Evolutionary conservation across 2,113 vertebrate species (phyloP), one percentile per base, ranked within the genome.

Genomic region (Manacus vitellinus): DNA sequence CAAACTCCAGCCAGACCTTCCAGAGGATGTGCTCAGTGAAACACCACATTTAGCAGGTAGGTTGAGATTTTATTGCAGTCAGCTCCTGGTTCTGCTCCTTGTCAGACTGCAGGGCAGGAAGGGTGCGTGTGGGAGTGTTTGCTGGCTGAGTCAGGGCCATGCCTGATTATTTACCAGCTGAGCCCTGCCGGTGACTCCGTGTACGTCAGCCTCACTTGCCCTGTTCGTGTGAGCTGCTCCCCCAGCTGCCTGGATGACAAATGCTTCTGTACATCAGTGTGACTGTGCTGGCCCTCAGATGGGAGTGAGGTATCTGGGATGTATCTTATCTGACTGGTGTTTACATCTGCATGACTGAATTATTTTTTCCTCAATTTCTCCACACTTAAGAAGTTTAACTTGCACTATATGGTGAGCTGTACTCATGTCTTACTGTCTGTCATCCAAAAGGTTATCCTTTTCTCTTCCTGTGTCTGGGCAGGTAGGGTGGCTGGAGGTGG

Each of bases 181-280:
- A 51, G 52, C 21, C 5, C 0, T 0, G 0, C 58, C 7, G 0
- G 25, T 43, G 30, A 19, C 49, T 20, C 3, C 5, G 14, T 0
- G 0, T 41, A 6, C 0, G 2, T 68, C 49, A 44, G 22, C 14
- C n/a, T 39, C 8, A 8, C 13, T 25, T 54, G 15, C 47, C n/a
- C 23, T 46, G 1, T 59, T 27, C 0, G 0, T 55, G 49, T 43
- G 43, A 67, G 44, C 35, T 18, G 28, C 39, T 82, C 15, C 39
- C 15, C 23, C 5, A 7, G 11, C 65, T 35, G 33, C 56, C 30
- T 27, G 52, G 3, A 12, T 27, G 55, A 31, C 20, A 41, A 46
- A 44, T 2, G 3, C 4, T 23, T 35, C 33, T 35, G 33, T 41
- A 49, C 12, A 2, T n/a, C 4, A 7, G 4, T 85, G 51, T 88